Evolutionary conservation across 92 coral and sea anemone genomes (phyloP).

Genomic region (Palythoa heliodiscus): DNA sequence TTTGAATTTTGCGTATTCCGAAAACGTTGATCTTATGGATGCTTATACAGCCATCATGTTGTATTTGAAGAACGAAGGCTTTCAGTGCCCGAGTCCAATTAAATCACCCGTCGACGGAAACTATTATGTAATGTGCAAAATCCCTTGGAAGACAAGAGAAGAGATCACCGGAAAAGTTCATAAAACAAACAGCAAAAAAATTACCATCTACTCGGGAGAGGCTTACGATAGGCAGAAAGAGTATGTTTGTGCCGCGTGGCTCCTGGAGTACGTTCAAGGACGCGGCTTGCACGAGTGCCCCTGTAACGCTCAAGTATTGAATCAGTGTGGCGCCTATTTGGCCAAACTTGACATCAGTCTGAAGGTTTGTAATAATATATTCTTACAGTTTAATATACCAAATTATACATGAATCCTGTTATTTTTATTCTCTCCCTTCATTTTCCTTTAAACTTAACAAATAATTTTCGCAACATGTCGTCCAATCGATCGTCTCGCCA

Average conservation of each 20-base stretch:
- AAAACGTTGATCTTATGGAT: conserved; percentile 28
- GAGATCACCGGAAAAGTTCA: not conserved
- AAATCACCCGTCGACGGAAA: conserved; percentile 10
- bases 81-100: conserved; percentile 20
- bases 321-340: conserved; percentile 13
- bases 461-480: no score
- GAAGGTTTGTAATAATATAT: not conserved
- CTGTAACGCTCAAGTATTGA: conserved; percentile 8
- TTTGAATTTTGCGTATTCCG: conserved; percentile 37
- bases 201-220: conserved; percentile 16
- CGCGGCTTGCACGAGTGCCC: conserved; percentile 22
- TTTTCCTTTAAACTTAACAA: no score
- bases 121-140: conserved; percentile 24
- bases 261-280: conserved; percentile 20
- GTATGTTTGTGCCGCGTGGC: conserved; percentile 22
- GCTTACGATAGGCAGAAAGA: conserved; percentile 13
- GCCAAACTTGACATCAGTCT: conserved; percentile 33
- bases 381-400: no score
- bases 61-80: conserved; percentile 29
- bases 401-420: no score
- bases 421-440: no score
- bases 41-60: conserved; percentile 38
- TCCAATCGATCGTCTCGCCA: no score
- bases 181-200: not conserved
- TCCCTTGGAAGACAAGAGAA: conserved; percentile 3